Base-by-base conservation (phyloP, 2,113 vertebrate species). In the Eubucco bourcierii region DNA sequence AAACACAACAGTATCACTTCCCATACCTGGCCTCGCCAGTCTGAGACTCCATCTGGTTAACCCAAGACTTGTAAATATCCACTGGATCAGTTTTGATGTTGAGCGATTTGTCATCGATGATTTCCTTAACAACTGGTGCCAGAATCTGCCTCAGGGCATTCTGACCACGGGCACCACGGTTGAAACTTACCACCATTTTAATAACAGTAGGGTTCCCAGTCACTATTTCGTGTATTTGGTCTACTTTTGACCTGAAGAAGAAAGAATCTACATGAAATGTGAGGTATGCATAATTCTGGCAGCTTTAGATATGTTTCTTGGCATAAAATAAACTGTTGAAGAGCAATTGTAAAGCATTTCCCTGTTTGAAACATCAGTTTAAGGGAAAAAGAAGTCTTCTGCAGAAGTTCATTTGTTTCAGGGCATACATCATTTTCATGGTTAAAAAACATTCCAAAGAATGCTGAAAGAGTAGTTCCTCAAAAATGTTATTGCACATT, bases 161-260 rank as follows among this genome's bases (percentile, higher is more conserved):
- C 97, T 99, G 99, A 52, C 99, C 99, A 5, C 99, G 97, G 9
- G 99, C 98, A 2, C 99, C 99, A n/a, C 99, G 97, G 97, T 99
- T 99, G 97, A 99, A 99, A 84, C 99, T 99, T 74, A 99, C 99
- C 93, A 99, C 99, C 99, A 99, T 99, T 97, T 99, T 99, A 93
- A 99, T 99, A 82, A 99, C 99, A 0, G 99, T 99, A 15, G 99
- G 99, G 94, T 99, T 99, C 52, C 99, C 99, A 2, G 99, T 99
- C 78, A 99, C 98, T 17, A 99, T 99, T 97, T 99, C 99, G 80
- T 99, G 99, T 95, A 99, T 98, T 95, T 99, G 99, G 96, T 99
- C 99, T 74, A 99, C 99, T 88, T 99, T 99, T 24, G 99, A 99
- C 94, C 99, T 99, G 93, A 75, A 93, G 82, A 91, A 96, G 67